phyloP scores from a whole-genome alignment of 1,140 invertebrate species.

The Drosophila quadrilineata region DNA sequence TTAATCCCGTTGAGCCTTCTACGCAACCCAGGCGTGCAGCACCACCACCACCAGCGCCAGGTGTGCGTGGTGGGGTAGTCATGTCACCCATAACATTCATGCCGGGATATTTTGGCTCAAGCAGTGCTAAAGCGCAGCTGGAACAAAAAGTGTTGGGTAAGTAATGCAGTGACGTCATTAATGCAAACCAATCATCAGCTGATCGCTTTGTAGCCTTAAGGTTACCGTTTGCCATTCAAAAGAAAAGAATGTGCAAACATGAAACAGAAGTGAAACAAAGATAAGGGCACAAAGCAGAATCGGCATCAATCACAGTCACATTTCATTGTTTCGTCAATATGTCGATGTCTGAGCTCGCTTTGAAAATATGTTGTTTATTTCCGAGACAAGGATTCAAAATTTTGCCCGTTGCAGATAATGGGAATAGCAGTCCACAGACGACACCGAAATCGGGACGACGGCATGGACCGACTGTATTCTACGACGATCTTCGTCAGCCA shows the following conservation, averaged over 20 bases:
- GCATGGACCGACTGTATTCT: conserved; percentile 28
- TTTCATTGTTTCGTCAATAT: conserved; percentile 15
- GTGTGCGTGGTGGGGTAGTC: conserved; percentile 27
- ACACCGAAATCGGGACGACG: conserved; percentile 23
- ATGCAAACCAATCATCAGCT: conserved; percentile 16
- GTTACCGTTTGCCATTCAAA: conserved; percentile 21
- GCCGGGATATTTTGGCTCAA: conserved; percentile 59
- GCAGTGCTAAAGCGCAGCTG: conserved; percentile 50
- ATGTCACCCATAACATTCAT: conserved; percentile 52
- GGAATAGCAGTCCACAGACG: conserved; percentile 42
- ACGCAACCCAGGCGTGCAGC: no score
- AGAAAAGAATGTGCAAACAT: not conserved
- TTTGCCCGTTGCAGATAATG: conserved; percentile 50
- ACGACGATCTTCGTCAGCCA: conserved; percentile 24
- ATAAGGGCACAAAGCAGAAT: not conserved
- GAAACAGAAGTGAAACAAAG: not conserved
- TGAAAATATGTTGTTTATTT: conserved; percentile 41
- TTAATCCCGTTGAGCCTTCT: no score
- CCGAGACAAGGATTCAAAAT: conserved; percentile 31
- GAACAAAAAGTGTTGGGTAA: conserved; percentile 29
- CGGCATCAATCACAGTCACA: conserved; percentile 20
- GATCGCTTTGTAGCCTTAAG: conserved; percentile 1
- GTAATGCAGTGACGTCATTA: conserved; percentile 25
- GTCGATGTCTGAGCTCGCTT: conserved; percentile 21
- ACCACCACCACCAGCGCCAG: conserved; percentile 53